These are phyloP conservation scores for Cephonodes hylas DNA, from an alignment of 2,888 invertebrate genomes.

Conservation along the genomic window DNA sequence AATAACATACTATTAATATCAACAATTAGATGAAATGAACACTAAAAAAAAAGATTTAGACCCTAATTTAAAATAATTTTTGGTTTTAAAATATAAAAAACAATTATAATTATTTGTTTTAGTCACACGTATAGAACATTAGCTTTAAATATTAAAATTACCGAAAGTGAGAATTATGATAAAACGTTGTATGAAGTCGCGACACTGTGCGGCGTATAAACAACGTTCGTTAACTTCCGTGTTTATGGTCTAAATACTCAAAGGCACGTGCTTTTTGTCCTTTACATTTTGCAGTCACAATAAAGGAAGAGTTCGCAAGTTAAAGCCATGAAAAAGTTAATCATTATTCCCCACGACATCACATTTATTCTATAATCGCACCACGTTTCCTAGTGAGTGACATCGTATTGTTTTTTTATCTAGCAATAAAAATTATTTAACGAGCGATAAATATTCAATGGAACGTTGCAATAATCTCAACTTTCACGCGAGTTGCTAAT, in stretches of 20 bases:
- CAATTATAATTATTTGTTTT: too few species aligned
- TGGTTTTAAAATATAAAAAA: too few species aligned
- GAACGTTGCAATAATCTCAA: constrained; percentile 1
- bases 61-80: too few species aligned
- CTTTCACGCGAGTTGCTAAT: constrained; percentile 4
- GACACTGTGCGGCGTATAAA: too few species aligned
- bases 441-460: constrained; percentile 20
- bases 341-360: constrained; percentile 5
- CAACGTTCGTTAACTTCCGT: constrained; percentile 34
- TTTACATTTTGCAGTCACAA: background rate
- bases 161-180: too few species aligned
- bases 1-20: too few species aligned
- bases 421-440: constrained; percentile 18
- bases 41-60: too few species aligned
- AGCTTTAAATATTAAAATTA: too few species aligned
- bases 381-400: background rate
- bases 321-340: background rate
- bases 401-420: constrained; percentile 9
- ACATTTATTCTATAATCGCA: background rate
- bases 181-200: too few species aligned
- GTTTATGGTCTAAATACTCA: constrained; percentile 28
- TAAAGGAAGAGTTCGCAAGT: background rate
- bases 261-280: constrained; percentile 22
- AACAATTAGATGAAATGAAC: too few species aligned
- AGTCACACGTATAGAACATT: too few species aligned